phyloP scores from a whole-genome alignment of 2,113 vertebrate species.

The Pomatorhinus ruficollis region DNA sequence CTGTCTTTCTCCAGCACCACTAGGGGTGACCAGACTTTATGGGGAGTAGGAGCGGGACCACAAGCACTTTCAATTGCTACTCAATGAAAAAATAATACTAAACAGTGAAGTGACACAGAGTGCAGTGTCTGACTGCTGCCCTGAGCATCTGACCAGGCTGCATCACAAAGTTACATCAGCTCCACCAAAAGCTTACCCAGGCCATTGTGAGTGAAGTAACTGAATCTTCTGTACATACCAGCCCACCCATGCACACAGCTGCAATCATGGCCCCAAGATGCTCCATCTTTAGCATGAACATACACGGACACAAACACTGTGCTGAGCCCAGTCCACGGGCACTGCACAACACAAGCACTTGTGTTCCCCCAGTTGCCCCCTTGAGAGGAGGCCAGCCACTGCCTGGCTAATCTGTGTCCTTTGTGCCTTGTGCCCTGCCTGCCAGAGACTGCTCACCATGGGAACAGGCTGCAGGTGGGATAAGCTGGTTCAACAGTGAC shows the following conservation, averaged over 20 bases:
- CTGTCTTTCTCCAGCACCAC: neutral
- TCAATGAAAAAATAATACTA: neutral
- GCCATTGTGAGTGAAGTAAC: neutral
- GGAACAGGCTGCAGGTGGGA: neutral
- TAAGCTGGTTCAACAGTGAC: neutral
- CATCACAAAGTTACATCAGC: neutral
- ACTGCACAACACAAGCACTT: neutral
- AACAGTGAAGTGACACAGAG: neutral
- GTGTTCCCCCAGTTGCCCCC: fast-evolving
- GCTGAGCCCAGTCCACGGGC: fast-evolving
- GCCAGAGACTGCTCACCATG: neutral
- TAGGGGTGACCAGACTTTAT: neutral
- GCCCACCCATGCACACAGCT: neutral
- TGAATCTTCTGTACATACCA: neutral
- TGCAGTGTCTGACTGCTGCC: neutral
- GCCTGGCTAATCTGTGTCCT: neutral
- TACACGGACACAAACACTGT: fast-evolving
- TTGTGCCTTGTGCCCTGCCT: neutral
- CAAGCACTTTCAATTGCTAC: neutral
- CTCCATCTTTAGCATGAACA: fast-evolving
- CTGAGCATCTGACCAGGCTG: neutral
- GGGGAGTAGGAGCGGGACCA: neutral
- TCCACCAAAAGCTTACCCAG: neutral
- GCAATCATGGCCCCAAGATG: neutral
- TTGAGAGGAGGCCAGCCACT: neutral